These are phyloP conservation scores for Aphelinus certus DNA, from an alignment of 1,140 invertebrate species.

Conservation along the genomic window DNA sequence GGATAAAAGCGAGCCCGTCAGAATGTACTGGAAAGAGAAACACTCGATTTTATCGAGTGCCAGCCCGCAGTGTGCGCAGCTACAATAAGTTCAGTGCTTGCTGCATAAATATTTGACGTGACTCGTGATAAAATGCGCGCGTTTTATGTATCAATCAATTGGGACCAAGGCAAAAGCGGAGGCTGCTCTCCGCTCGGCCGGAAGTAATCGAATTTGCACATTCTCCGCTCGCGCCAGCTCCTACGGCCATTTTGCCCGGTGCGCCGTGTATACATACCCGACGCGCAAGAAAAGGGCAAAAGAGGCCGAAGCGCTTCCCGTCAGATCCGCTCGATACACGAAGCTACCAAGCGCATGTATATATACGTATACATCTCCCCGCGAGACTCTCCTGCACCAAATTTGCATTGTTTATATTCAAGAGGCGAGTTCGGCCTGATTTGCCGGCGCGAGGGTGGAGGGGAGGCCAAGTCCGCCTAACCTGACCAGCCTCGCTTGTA, in stretches of 20 bases:
- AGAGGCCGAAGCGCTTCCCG: background rate
- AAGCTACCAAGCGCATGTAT: no score
- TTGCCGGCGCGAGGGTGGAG: background rate
- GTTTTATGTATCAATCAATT: constrained; percentile 24
- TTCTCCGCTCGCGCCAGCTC: no score
- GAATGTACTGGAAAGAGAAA: no score
- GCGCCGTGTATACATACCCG: background rate
- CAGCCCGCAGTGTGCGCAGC: no score
- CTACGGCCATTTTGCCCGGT: no score
- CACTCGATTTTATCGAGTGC: no score
- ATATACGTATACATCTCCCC: no score
- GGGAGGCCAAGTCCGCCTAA: background rate
- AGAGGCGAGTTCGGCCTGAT: background rate
- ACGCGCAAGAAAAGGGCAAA: background rate
- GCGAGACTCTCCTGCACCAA: background rate
- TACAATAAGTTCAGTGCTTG: background rate
- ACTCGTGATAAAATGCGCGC: background rate
- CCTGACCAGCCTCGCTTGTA: background rate
- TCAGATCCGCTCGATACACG: no score
- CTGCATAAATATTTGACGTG: constrained; percentile 24
- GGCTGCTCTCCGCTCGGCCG: constrained; percentile 6
- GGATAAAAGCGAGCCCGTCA: background rate
- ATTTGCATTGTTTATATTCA: constrained; percentile 16
- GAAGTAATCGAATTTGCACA: constrained; percentile 8
- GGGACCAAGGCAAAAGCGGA: no score